These are phyloP conservation scores for Watsonalla cultraria DNA, from an alignment of 2,888 invertebrate genomes.

Conservation along the genomic window DNA sequence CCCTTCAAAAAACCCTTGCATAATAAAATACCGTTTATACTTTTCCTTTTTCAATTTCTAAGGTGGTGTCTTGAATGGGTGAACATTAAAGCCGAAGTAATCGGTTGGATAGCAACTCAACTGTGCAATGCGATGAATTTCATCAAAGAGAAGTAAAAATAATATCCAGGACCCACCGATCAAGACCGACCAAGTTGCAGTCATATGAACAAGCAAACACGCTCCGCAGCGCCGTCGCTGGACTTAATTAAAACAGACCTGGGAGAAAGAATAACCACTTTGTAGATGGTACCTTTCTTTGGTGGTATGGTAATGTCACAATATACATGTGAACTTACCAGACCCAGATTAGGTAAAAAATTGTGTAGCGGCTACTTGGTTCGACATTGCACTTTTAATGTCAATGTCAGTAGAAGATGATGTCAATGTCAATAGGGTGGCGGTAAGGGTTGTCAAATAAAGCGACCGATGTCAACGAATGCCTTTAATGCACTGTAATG, in stretches of 20 bases:
- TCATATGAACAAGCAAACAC: constrained; percentile 33
- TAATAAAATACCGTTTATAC: too few relatives aligned
- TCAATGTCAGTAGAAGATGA: too few relatives aligned
- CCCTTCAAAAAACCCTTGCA: too few relatives aligned
- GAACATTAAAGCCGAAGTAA: background rate
- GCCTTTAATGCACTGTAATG: too few relatives aligned
- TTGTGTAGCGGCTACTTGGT: too few relatives aligned
- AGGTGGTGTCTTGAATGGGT: background rate
- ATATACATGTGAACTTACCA: too few relatives aligned
- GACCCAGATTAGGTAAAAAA: too few relatives aligned
- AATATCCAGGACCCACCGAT: constrained; percentile 11
- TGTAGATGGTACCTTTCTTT: background rate
- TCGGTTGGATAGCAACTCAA: background rate
- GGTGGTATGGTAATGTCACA: too few relatives aligned
- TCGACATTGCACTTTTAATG: too few relatives aligned
- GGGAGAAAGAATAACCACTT: constrained; percentile 26
- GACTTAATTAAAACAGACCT: constrained; percentile 59
- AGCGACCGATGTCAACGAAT: background rate
- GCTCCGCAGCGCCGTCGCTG: constrained; percentile 30
- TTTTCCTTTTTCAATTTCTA: background rate
- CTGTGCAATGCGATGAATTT: constrained; percentile 2
- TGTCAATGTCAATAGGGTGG: background rate
- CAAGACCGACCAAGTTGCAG: constrained; percentile 20
- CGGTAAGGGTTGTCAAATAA: background rate
- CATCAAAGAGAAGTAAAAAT: constrained; percentile 22